These are phyloP conservation scores for Mythimna lalbum DNA, from an alignment of 2,888 invertebrate species.

Conservation along the genomic window DNA sequence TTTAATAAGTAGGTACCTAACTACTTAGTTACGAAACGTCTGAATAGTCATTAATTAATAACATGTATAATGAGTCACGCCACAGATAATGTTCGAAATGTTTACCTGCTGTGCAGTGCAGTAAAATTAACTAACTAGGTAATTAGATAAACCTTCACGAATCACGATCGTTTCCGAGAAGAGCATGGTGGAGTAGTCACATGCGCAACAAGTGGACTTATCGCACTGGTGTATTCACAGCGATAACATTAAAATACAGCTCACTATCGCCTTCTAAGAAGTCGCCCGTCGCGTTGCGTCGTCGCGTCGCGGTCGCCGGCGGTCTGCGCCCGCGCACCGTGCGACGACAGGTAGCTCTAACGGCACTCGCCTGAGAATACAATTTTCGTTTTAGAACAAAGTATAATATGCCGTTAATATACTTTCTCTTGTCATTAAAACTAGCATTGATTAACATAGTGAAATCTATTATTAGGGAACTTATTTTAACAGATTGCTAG, in stretches of 20 bases:
- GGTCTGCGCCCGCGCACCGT: constrained; percentile 50
- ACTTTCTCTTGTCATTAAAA: constrained; percentile 78
- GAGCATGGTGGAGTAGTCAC: constrained; percentile 77
- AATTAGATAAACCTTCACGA: constrained; percentile 78
- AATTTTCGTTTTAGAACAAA: constrained; percentile 81
- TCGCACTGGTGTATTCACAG: constrained; percentile 83
- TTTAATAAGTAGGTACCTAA: constrained; percentile 17
- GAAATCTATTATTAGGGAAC: constrained; percentile 66
- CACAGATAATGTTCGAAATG: constrained; percentile 40
- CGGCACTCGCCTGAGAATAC: constrained; percentile 85
- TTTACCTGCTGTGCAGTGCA: constrained; percentile 55
- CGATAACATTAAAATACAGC: constrained; percentile 89
- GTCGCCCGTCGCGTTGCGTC: constrained; percentile 70
- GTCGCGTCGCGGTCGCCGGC: constrained; percentile 62
- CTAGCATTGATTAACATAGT: constrained; percentile 68
- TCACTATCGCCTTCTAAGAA: constrained; percentile 88
- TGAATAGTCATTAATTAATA: constrained; percentile 32
- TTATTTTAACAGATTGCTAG: constrained; percentile 38
- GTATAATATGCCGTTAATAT: constrained; percentile 79
- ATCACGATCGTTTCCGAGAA: constrained; percentile 80
- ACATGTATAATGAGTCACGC: constrained; percentile 18
- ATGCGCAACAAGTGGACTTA: constrained; percentile 85
- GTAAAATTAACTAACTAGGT: constrained; percentile 63
- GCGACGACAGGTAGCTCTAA: constrained; percentile 87
- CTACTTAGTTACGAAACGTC: constrained; percentile 9